Percentiles rank a stretch among this genome's conserved stretches.
Evolutionary conservation across 2,113 vertebrate genomes (phyloP).

Genomic region (Mus spicilegus): DNA sequence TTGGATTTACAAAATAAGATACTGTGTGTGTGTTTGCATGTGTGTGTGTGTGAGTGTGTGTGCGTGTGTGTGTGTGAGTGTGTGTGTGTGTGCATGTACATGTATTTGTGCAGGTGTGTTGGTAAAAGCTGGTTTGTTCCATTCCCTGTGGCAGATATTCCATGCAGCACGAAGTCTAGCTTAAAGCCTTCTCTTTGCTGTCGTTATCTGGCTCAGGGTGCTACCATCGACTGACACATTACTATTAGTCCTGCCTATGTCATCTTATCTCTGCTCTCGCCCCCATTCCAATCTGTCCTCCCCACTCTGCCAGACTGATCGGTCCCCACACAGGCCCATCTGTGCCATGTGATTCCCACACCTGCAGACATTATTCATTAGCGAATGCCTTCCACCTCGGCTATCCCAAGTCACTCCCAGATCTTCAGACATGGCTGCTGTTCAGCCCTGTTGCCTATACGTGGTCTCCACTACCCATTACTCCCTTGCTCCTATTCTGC

Average conservation of each 20-base stretch:
- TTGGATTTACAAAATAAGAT: not conserved
- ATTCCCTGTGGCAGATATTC: not conserved
- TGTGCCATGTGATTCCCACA: not conserved
- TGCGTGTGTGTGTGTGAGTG: too few relatives aligned
- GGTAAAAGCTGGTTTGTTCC: not conserved
- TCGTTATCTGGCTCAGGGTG: not conserved
- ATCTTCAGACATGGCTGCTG: not conserved
- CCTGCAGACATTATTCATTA: not conserved
- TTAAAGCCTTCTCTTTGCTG: not conserved
- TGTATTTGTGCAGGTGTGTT: not conserved
- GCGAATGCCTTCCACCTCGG: not conserved
- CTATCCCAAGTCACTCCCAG: not conserved
- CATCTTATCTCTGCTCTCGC: not conserved
- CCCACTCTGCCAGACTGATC: not conserved
- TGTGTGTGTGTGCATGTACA: not conserved
- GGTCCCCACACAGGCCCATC: not conserved
- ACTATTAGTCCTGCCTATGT: not conserved
- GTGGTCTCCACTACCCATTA: accelerated
- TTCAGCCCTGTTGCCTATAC: not conserved
- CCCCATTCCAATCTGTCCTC: not conserved
- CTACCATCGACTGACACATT: not conserved
- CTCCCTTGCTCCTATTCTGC: not conserved
- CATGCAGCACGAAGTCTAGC: not conserved
- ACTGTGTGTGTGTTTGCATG: not conserved
- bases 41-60: not conserved